Percentiles rank a stretch among this genome's conserved stretches.
phyloP scores from a whole-genome alignment of 2,888 invertebrate genomes.

The Leptarthrus brevirostris region DNA sequence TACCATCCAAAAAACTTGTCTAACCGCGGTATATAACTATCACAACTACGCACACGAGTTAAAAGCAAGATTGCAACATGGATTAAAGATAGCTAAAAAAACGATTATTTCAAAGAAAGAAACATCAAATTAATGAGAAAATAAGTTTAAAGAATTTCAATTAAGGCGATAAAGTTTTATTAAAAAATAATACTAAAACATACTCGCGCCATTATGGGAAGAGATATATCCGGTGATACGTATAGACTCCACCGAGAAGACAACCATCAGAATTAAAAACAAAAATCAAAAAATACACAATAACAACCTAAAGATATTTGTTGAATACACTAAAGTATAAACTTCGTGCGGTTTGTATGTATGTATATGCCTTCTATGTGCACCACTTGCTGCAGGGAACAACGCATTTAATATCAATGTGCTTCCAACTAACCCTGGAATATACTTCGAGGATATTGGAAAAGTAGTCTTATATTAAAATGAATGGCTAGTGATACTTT shows the following conservation, averaged over 20 bases:
- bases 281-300: background rate
- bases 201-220: background rate
- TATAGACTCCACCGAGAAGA: background rate
- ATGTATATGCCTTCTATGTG: too few species aligned
- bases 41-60: background rate
- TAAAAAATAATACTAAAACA: background rate
- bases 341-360: too few species aligned
- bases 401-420: background rate
- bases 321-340: too few species aligned
- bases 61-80: too few species aligned
- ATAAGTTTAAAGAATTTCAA: background rate
- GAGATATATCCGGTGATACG: background rate
- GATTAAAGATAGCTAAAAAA: background rate
- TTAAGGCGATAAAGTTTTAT: background rate
- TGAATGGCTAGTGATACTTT: too few species aligned
- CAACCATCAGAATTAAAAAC: background rate
- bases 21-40: background rate
- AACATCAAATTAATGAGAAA: background rate
- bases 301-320: background rate
- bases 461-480: too few species aligned
- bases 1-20: background rate
- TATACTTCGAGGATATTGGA: constrained; percentile 5
- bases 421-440: background rate
- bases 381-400: too few species aligned
- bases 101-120: background rate